Percentiles rank a stretch among this genome's conserved stretches.
Conservation (phyloP, 2,888 invertebrate genomes). For the Microplitis deprimator region DNA sequence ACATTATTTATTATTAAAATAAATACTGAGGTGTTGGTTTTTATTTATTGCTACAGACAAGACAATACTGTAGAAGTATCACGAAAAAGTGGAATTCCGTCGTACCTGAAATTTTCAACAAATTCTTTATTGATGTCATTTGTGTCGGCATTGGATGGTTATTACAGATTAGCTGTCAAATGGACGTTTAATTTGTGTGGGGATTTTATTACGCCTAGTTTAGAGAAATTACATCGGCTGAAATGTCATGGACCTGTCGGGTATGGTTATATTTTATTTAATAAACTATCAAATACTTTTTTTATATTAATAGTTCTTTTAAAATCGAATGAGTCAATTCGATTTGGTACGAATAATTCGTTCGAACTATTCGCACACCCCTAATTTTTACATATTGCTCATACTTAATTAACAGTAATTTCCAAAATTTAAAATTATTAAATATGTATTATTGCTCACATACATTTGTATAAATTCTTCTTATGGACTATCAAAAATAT, state of each 20-base stretch:
- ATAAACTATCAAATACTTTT: too few species aligned
- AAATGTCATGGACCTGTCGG: slow-evolving; percentile 94
- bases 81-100: slow-evolving; percentile 83
- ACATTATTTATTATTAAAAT: not conserved
- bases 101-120: slow-evolving; percentile 81
- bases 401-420: too few species aligned
- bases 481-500: too few species aligned
- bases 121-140: slow-evolving; percentile 82
- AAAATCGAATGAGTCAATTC: too few species aligned
- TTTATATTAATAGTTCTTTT: too few species aligned
- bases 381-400: too few species aligned
- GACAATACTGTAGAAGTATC: slow-evolving; percentile 84
- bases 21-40: too few species aligned
- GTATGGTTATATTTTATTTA: slow-evolving; percentile 72
- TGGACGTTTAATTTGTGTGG: slow-evolving; percentile 93
- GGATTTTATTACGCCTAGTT: slow-evolving; percentile 84
- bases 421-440: too few species aligned
- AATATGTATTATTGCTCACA: too few species aligned
- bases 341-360: too few species aligned
- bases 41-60: slow-evolving; percentile 65
- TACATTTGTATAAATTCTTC: too few species aligned
- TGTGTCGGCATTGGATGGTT: slow-evolving; percentile 87
- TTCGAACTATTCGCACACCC: too few species aligned
- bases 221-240: slow-evolving; percentile 79
- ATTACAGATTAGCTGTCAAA: slow-evolving; percentile 86